Percentiles rank a stretch among this genome's conserved stretches.
Evolutionary conservation across 2,113 vertebrate genomes (phyloP).

Genomic region (Sphaerodactylus townsendi): DNA sequence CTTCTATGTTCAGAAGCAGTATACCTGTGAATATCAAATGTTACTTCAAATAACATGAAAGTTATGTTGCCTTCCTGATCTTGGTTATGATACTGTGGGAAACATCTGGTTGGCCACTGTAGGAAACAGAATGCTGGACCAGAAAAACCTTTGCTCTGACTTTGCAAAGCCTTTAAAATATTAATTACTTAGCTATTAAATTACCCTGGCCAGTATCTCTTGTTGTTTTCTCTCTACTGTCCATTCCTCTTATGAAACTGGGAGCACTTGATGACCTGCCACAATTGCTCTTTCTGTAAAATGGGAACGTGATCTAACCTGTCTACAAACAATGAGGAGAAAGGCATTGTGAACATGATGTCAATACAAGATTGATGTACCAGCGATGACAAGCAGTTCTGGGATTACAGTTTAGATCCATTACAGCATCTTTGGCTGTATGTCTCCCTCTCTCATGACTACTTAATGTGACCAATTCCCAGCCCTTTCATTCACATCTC

Average conservation of each 20-base stretch:
- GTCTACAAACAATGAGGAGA: background rate
- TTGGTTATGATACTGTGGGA: background rate
- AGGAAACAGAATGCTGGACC: background rate
- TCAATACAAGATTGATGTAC: background rate
- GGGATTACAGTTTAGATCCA: constrained; percentile 7
- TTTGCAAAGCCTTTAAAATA: background rate
- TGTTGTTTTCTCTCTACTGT: background rate
- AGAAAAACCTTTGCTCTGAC: background rate
- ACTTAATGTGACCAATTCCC: constrained; percentile 44
- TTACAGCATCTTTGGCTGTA: constrained; percentile 23
- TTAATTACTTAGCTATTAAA: background rate
- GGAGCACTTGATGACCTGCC: background rate
- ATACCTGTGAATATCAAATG: background rate
- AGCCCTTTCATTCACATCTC: constrained; percentile 54
- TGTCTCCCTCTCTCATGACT: constrained; percentile 3
- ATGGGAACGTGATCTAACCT: background rate
- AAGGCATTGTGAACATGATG: background rate
- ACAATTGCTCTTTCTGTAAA: background rate
- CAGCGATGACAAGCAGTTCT: background rate
- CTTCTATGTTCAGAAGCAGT: constrained; percentile 5
- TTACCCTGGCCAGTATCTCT: background rate
- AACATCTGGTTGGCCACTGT: background rate
- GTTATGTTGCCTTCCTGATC: background rate
- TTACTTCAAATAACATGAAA: background rate
- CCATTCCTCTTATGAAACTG: background rate